Conservation (phyloP, 2,113 vertebrate genomes). For the Macaca nemestrina region DNA sequence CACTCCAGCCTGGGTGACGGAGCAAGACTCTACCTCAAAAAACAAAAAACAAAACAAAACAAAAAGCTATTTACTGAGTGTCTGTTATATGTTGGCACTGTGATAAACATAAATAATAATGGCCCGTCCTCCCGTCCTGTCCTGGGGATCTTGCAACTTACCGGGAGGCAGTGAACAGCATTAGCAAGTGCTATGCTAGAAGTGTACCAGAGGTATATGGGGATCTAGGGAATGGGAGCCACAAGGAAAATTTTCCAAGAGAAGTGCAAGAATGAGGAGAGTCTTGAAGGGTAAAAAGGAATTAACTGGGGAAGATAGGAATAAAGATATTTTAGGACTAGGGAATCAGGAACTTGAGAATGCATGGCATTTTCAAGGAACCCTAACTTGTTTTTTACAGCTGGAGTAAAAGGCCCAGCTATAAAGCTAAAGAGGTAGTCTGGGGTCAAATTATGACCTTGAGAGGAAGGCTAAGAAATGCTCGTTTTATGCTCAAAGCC, state of each 20-base stretch:
- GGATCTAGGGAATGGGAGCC: rapidly evolving
- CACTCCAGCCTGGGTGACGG: too few species aligned
- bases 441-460: background rate
- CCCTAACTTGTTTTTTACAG: background rate
- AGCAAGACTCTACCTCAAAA: too few species aligned
- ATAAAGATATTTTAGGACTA: background rate
- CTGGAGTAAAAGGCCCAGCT: background rate
- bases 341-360: background rate
- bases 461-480: background rate
- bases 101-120: background rate
- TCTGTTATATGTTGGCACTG: background rate
- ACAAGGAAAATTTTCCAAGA: background rate
- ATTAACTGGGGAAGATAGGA: background rate
- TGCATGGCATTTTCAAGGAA: background rate
- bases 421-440: background rate
- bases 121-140: background rate
- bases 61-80: background rate
- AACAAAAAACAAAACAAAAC: too few species aligned
- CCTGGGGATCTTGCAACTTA: background rate
- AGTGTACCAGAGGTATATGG: too few species aligned
- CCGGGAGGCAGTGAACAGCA: background rate
- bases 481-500: background rate
- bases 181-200: background rate
- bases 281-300: background rate
- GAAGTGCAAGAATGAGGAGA: background rate